A percentile compares a stretch with the other conserved stretches of the same genome.
phyloP scores from a whole-genome alignment of 2,888 invertebrate species.

The Dysmachus trigonus region DNA sequence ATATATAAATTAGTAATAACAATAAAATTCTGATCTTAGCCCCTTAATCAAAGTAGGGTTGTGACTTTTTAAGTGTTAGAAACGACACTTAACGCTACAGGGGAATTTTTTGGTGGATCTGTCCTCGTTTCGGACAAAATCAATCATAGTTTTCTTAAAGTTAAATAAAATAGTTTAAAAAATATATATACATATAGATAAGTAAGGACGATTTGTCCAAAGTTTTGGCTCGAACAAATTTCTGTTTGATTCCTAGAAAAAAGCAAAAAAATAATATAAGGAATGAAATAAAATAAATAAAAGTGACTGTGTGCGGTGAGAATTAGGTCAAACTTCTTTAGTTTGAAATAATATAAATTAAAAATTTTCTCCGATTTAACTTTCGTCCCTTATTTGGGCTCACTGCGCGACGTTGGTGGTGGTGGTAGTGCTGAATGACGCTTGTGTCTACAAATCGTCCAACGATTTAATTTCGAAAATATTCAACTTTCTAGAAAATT shows the following conservation, averaged over 20 bases:
- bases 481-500: no score
- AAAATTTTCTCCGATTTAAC: background rate
- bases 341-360: background rate
- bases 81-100: background rate
- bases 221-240: background rate
- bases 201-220: background rate
- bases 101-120: background rate
- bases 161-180: background rate
- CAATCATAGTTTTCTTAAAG: background rate
- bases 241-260: no score
- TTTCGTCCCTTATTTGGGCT: background rate
- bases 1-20: background rate
- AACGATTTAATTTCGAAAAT: no score
- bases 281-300: background rate
- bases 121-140: background rate
- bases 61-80: no score
- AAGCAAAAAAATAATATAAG: no score
- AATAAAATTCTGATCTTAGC: background rate
- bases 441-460: no score
- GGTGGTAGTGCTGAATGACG: no score
- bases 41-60: background rate
- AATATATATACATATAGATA: no score
- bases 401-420: no score
- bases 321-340: background rate
- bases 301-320: background rate